Evolutionary conservation across 2,113 vertebrate species (phyloP), one percentile per base, ranked within the genome.

Genomic region (Protomyctophum bolini): DNA sequence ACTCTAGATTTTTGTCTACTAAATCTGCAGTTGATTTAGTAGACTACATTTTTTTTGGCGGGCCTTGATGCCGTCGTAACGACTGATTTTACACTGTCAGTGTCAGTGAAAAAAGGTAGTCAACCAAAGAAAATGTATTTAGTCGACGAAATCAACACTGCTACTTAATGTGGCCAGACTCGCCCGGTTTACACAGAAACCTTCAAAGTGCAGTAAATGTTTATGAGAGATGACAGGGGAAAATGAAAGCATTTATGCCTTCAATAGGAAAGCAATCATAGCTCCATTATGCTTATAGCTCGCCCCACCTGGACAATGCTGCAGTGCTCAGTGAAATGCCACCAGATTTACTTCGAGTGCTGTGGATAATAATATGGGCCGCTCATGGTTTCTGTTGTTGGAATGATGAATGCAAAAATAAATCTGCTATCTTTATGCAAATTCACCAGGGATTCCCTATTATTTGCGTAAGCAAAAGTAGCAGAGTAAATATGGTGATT

Each of bases 351-450:
- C 95, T 96, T 96, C 95, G 95, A 93, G 93, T 92, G 93, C 94
- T 94, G 94, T 21, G 21, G 21, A 21, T 21, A 21, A 21, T 1
- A 94, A 94, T 94, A 91, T 93, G 92, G 21, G 90, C 90, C 90
- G 92, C 91, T 93, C 92, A 2, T 2, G 91, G 94, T 94, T 94
- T 92, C 93, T 92, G 92, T 94, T 95, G 94, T 92, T 29, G 86
- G 3, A 90, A 93, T 95, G 95, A 97, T 96, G 96, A 96, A 95
- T 94, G 95, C 94, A 45, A 76, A 76, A 74, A 41, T 75, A 95
- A 95, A 95, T 94, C 94, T 95, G 94, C 95, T 95, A 95, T 97
- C 96, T 96, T 94, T 96, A 96, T 96, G 95, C 95, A 96, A 97
- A 97, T 96, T 93, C 87, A 88, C 91, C 46, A 91, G 91, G 55